Conservation (phyloP, 2,888 invertebrate species). For the Sepioteuthis lessoniana region DNA sequence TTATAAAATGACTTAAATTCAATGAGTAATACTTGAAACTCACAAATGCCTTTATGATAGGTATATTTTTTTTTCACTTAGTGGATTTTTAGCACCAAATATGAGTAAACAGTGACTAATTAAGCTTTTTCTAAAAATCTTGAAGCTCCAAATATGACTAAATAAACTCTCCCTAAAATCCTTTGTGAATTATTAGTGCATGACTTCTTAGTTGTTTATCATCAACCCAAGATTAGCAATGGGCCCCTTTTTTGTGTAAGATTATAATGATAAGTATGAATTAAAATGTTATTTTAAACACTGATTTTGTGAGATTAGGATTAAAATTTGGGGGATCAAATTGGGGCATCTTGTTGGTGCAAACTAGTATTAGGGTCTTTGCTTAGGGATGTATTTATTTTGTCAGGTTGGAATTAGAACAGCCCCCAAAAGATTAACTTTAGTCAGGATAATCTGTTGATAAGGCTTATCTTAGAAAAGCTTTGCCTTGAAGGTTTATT, state of each 20-base stretch:
- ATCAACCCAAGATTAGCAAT: neutral
- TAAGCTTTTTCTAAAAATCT: neutral
- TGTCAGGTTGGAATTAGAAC: neutral
- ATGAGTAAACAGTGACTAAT: neutral
- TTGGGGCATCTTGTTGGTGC: neutral
- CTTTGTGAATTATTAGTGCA: neutral
- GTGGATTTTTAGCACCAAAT: neutral
- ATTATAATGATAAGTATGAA: neutral
- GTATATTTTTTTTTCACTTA: neutral
- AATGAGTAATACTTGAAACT: neutral
- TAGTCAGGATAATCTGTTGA: slow-evolving; percentile 25
- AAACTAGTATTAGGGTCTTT: neutral
- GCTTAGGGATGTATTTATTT: neutral
- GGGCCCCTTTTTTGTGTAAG: neutral
- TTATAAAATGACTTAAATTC: neutral
- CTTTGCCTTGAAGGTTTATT: neutral
- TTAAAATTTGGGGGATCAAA: slow-evolving; percentile 3
- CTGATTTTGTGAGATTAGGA: neutral
- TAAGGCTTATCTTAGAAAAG: neutral
- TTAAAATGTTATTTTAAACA: slow-evolving; percentile 12
- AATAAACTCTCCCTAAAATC: neutral
- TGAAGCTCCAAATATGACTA: neutral
- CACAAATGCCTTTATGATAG: neutral
- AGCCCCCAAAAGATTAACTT: neutral
- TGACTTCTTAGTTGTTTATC: neutral